Conservation (phyloP, 30 jellyfish, hydroid and myxozoan species). For the Aurelia sp. region DNA sequence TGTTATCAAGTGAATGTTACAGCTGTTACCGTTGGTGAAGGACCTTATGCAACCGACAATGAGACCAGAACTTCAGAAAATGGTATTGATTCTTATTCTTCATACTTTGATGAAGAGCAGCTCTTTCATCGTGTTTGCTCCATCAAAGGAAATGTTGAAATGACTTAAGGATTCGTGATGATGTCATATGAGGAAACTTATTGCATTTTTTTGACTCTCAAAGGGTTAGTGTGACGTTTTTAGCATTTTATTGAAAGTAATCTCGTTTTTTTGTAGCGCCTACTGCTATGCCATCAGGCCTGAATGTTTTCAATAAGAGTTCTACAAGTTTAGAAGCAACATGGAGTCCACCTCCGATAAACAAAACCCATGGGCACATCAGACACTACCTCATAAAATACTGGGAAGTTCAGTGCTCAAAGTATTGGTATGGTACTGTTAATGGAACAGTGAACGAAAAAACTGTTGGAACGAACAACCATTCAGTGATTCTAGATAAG, state of each 20-base stretch:
- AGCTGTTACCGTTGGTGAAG: slow-evolving; percentile 35
- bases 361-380: slow-evolving; percentile 12
- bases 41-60: neutral
- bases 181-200: no score
- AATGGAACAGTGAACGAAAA: no score
- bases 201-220: neutral
- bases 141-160: no score
- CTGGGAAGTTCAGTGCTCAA: neutral
- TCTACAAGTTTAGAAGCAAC: slow-evolving; percentile 15
- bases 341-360: slow-evolving; percentile 13
- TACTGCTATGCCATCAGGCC: neutral
- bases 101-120: no score
- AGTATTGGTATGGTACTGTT: no score
- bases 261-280: no score
- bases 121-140: no score
- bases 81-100: no score
- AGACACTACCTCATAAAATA: neutral
- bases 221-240: no score
- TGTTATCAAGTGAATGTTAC: slow-evolving; percentile 22
- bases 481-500: no score
- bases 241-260: no score
- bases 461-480: neutral
- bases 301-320: neutral
- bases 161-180: no score
- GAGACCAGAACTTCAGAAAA: slow-evolving; percentile 9